Conservation (phyloP, 2,797 vertebrate species). For the Yasuhikotakia modesta region DNA sequence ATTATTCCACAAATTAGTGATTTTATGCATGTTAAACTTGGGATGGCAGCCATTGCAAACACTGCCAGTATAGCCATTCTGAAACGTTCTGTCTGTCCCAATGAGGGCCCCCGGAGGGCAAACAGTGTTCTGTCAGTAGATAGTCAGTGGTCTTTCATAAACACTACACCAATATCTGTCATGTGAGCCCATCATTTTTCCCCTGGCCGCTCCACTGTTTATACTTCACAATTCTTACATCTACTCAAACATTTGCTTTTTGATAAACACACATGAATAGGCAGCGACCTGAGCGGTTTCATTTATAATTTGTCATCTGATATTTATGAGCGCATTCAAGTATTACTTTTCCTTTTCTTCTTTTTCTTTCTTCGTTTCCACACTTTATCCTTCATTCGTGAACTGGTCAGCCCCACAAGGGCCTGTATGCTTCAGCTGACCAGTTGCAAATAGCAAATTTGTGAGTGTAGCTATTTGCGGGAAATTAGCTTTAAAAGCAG, state of each 20-base stretch:
- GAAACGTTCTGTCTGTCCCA: constrained; percentile 10
- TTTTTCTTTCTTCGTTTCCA: constrained; percentile 13
- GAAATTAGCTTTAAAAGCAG: constrained; percentile 66
- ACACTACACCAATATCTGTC: constrained; percentile 61
- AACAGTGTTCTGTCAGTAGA: constrained; percentile 42
- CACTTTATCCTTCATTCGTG: constrained; percentile 2
- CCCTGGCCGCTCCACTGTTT: constrained; percentile 61
- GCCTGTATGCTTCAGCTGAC: constrained; percentile 25
- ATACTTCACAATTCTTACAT: constrained; percentile 67
- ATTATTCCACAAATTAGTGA: neutral
- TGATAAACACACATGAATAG: constrained; percentile 85
- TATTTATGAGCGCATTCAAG: constrained; percentile 58
- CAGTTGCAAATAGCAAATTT: constrained; percentile 25
- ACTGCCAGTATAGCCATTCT: constrained; percentile 11
- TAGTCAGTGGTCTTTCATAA: constrained; percentile 57
- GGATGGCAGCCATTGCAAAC: neutral
- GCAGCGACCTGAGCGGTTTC: constrained; percentile 70
- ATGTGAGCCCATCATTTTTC: constrained; percentile 53
- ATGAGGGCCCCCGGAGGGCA: constrained; percentile 47
- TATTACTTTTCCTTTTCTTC: constrained; percentile 30
- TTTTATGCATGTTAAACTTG: neutral
- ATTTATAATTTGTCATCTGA: constrained; percentile 63
- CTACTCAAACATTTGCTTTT: constrained; percentile 67
- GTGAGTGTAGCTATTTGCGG: constrained; percentile 48
- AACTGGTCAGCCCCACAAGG: constrained; percentile 10